phyloP scores from a whole-genome alignment of 2,888 invertebrate species.

The Ryuthela nishihirai region DNA sequence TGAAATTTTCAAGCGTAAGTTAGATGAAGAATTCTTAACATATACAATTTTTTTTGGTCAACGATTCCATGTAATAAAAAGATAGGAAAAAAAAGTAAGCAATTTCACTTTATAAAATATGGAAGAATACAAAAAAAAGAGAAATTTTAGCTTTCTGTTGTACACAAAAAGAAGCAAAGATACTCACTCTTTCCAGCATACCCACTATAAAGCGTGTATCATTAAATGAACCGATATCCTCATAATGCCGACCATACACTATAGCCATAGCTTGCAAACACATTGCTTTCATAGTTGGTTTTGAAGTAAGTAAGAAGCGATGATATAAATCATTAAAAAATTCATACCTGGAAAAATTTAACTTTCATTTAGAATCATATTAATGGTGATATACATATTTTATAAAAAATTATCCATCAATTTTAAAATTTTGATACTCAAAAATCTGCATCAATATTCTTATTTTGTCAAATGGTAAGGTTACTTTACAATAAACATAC shows the following conservation, averaged over 20 bases:
- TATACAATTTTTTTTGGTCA: no score
- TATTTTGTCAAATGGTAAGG: no score
- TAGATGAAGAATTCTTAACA: no score
- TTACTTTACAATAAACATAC: no score
- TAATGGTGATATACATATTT: no score
- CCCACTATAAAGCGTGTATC: constrained; percentile 94
- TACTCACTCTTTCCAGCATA: constrained; percentile 80
- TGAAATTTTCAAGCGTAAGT: no score
- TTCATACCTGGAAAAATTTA: constrained; percentile 65
- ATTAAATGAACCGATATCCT: constrained; percentile 94
- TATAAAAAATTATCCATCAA: no score
- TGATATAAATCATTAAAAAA: constrained; percentile 99
- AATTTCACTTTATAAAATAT: neutral
- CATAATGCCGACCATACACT: constrained; percentile 92
- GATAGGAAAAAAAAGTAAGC: no score
- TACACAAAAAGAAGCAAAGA: neutral
- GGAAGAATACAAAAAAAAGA: neutral
- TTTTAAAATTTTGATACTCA: no score
- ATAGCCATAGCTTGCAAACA: constrained; percentile 97
- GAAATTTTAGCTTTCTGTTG: neutral
- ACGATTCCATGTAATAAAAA: no score
- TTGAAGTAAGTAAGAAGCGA: constrained; percentile 83
- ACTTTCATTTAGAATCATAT: no score
- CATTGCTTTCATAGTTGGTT: constrained; percentile 94
- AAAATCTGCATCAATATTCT: no score